These are phyloP conservation scores for Condylura cristata DNA, from an alignment of 2,113 vertebrate species.

Conservation along the genomic window DNA sequence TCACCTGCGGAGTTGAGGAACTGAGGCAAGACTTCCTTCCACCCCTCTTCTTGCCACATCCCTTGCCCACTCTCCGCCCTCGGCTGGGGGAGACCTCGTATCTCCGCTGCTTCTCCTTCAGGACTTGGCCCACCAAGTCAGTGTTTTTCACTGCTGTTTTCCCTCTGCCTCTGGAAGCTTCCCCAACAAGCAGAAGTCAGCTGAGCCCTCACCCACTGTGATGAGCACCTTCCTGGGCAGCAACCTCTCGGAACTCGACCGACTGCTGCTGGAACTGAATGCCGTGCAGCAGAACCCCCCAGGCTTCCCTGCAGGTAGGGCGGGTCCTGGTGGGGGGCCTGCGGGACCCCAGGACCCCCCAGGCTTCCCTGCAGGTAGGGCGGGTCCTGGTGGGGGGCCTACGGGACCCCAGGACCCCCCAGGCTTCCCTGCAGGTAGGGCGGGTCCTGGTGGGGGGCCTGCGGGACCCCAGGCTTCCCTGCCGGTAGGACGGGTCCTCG, in stretches of 20 bases:
- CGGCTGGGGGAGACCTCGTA: neutral
- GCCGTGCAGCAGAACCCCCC: conserved; percentile 94
- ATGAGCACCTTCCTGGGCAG: conserved; percentile 95
- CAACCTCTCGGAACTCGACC: conserved; percentile 97
- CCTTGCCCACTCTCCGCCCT: neutral
- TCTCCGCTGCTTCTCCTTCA: neutral
- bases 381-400: neutral
- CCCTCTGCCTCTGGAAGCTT: conserved; percentile 87
- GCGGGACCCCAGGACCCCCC: conserved; percentile 74
- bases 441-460: neutral
- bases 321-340: neutral
- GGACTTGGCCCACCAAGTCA: neutral
- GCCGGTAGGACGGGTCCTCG: conserved; percentile 85
- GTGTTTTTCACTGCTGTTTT: neutral
- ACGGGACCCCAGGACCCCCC: conserved; percentile 85
- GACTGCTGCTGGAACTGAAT: conserved; percentile 96
- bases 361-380: conserved; percentile 91
- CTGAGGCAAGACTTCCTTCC: conserved; percentile 62
- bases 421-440: conserved; percentile 91
- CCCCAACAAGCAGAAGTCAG: conserved; percentile 97
- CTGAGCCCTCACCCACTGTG: conserved; percentile 91
- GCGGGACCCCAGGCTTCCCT: conserved; percentile 85
- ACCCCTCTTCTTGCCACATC: neutral
- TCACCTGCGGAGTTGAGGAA: neutral
- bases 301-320: conserved; percentile 91